Conservation (phyloP, 2,888 invertebrate species). For the Oasisia sp. region DNA sequence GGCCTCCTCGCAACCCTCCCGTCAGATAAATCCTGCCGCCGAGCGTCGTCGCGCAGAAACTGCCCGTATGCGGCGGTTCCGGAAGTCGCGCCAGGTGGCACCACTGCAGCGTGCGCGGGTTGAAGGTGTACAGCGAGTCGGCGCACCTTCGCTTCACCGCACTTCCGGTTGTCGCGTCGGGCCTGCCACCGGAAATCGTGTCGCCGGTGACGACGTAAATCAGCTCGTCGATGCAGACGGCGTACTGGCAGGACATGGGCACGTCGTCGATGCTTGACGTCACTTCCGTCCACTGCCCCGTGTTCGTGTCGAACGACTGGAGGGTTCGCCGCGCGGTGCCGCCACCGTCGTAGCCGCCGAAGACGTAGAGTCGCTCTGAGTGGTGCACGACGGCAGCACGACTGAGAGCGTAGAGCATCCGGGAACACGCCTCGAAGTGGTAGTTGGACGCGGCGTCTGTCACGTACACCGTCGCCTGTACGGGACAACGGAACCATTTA, state of each 20-base stretch:
- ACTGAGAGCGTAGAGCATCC: slow-evolving; percentile 41
- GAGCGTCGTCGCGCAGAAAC: slow-evolving; percentile 37
- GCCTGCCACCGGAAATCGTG: slow-evolving; percentile 13
- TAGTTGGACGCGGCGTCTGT: slow-evolving; percentile 34
- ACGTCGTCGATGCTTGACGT: slow-evolving; percentile 31
- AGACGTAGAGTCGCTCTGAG: slow-evolving; percentile 38
- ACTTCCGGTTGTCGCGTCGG: slow-evolving; percentile 35
- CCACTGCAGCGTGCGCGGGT: slow-evolving; percentile 31
- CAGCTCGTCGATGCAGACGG: slow-evolving; percentile 31
- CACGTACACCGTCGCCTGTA: slow-evolving; percentile 40
- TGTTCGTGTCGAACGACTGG: slow-evolving; percentile 36
- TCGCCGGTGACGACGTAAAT: slow-evolving; percentile 41
- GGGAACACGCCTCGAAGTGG: slow-evolving; percentile 40
- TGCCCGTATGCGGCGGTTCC: slow-evolving; percentile 31
- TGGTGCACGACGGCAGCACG: slow-evolving; percentile 38
- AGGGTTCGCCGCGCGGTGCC: slow-evolving; percentile 37
- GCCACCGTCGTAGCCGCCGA: slow-evolving; percentile 40
- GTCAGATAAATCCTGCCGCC: slow-evolving; percentile 41
- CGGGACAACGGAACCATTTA: neutral
- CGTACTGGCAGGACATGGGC: slow-evolving; percentile 40
- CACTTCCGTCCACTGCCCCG: slow-evolving; percentile 39
- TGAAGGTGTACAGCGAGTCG: slow-evolving; percentile 38
- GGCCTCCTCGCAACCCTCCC: slow-evolving; percentile 36
- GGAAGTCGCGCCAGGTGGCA: slow-evolving; percentile 26
- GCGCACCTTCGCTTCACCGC: slow-evolving; percentile 30